Conservation (phyloP, 1,140 invertebrate genomes). For the Drosophila burlai region DNA sequence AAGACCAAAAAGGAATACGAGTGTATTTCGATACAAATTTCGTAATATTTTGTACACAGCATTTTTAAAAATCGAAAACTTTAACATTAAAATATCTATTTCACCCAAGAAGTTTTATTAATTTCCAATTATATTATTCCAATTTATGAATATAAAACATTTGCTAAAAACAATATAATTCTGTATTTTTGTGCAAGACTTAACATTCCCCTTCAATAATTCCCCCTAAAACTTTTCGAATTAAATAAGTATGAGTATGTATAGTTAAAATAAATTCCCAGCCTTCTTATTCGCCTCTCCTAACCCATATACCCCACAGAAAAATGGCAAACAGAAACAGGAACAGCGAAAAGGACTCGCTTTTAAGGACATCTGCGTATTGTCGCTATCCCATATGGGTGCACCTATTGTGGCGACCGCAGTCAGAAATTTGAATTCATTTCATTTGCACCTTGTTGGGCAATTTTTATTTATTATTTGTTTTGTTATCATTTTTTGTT, state of each 20-base stretch:
- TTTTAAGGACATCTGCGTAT: slow-evolving; percentile 69
- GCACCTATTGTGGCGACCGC: slow-evolving; percentile 45
- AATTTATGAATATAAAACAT: too few species aligned
- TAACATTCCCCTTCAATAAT: too few species aligned
- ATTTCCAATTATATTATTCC: too few species aligned
- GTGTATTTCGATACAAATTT: too few species aligned
- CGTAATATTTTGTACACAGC: too few species aligned
- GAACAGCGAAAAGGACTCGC: slow-evolving; percentile 30
- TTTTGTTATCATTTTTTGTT: slow-evolving; percentile 26
- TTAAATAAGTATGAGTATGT: not conserved
- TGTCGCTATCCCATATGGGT: slow-evolving; percentile 55
- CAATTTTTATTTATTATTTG: slow-evolving; percentile 66
- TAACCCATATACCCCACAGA: not conserved
- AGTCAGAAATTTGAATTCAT: slow-evolving; percentile 72
- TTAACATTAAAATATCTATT: too few species aligned
- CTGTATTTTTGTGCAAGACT: not conserved
- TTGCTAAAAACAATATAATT: not conserved
- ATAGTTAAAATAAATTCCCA: not conserved
- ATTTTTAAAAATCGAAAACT: too few species aligned
- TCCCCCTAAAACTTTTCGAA: not conserved
- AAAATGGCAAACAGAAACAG: slow-evolving; percentile 14
- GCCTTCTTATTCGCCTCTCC: not conserved
- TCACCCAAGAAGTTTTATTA: too few species aligned
- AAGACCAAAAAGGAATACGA: too few species aligned
- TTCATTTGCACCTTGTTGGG: slow-evolving; percentile 81